Evolutionary conservation across 92 coral and sea anemone genomes (phyloP).

Genomic region (Meandrina meandrites): DNA sequence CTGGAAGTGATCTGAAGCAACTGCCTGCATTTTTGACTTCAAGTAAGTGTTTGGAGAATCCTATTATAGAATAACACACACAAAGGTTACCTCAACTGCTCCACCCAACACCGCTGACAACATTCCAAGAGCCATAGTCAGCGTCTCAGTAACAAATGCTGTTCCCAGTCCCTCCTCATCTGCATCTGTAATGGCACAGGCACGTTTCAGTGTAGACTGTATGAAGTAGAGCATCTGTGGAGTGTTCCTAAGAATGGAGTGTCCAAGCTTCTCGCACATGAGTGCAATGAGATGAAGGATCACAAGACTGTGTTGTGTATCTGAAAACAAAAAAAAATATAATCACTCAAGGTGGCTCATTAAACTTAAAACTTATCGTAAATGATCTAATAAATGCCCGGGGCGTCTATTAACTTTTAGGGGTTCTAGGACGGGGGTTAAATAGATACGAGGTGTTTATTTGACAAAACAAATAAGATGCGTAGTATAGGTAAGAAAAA

Average conservation of each 20-base stretch:
- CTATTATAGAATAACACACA: not conserved
- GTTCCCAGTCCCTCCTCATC: constrained; percentile 46
- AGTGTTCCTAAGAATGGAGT: constrained; percentile 79
- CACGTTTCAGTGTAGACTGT: constrained; percentile 80
- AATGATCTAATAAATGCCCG: no score
- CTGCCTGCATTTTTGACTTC: not conserved
- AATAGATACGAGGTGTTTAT: no score
- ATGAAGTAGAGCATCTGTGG: constrained; percentile 80
- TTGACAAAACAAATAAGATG: no score
- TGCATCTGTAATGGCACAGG: constrained; percentile 55
- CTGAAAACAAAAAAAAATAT: constrained; percentile 20
- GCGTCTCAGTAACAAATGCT: constrained; percentile 78
- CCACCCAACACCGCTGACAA: constrained; percentile 90
- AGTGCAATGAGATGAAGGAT: constrained; percentile 81
- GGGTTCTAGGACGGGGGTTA: no score
- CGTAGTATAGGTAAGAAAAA: no score
- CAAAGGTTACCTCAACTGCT: constrained; percentile 64
- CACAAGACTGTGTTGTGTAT: constrained; percentile 56
- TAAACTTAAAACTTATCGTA: no score
- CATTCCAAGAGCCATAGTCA: constrained; percentile 96
- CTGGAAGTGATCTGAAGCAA: no score
- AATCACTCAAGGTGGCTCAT: not conserved
- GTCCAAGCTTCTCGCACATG: constrained; percentile 97
- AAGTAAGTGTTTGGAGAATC: not conserved
- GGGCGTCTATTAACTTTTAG: no score